A percentile compares a stretch with the other conserved stretches of the same genome.
Evolutionary conservation across 2,888 invertebrate species (phyloP).

Genomic region (Heliconius charithonia): DNA sequence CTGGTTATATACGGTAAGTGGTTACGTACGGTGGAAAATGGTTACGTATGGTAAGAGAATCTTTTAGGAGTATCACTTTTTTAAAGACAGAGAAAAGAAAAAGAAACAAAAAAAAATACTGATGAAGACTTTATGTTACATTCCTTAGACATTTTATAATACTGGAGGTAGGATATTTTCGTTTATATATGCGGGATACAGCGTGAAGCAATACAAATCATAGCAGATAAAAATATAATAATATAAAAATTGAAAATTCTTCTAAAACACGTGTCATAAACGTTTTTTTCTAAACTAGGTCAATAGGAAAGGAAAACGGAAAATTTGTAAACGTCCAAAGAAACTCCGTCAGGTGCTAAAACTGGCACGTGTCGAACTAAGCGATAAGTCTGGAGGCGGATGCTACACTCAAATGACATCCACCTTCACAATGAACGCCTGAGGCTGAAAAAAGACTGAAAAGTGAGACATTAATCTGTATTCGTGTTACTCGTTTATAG

Average conservation of each 20-base stretch:
- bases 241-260: no score
- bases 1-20: no score
- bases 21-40: no score
- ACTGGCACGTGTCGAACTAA: constrained; percentile 21
- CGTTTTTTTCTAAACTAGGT: not conserved
- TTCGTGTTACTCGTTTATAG: not conserved
- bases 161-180: not conserved
- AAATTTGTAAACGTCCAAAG: constrained; percentile 19
- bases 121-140: not conserved
- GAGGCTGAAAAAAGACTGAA: not conserved
- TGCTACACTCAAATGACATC: constrained; percentile 18
- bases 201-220: not conserved
- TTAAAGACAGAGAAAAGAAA: no score
- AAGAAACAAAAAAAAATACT: no score
- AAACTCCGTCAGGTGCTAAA: constrained; percentile 12
- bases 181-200: no score
- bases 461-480: constrained; percentile 4
- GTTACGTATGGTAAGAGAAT: no score
- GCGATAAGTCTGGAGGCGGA: constrained; percentile 27
- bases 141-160: not conserved
- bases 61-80: not conserved
- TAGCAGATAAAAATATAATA: not conserved
- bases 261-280: no score
- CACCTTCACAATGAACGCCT: constrained; percentile 11
- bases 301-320: constrained; percentile 11